Percentiles rank a stretch among this genome's conserved stretches.
These are phyloP conservation scores for Colletes collaris DNA, from an alignment of 2,888 invertebrate genomes.

Conservation along the genomic window DNA sequence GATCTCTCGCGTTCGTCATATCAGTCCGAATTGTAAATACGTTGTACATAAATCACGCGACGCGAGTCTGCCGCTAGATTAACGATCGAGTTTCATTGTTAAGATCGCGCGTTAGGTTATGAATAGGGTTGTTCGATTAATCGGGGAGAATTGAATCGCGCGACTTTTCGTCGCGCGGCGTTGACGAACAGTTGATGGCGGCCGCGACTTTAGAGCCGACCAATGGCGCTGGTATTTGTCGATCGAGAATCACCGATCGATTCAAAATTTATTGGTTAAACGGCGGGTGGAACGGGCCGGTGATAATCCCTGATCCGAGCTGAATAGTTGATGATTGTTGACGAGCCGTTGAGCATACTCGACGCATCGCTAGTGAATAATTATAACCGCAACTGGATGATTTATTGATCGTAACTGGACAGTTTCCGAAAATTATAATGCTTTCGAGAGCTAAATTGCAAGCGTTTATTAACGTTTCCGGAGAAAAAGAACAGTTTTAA, in stretches of 20 bases:
- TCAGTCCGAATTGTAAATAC: constrained; percentile 55
- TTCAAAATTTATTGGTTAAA: neutral
- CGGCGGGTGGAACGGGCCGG: neutral
- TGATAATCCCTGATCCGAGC: constrained; percentile 4
- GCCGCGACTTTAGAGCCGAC: neutral
- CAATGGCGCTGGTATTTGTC: neutral
- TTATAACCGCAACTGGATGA: neutral
- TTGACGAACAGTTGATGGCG: constrained; percentile 4
- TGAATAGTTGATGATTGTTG: neutral
- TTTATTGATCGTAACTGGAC: neutral
- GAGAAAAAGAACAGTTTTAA: too few relatives aligned
- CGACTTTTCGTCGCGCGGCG: constrained; percentile 12
- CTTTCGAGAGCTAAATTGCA: too few relatives aligned
- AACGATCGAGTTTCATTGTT: constrained; percentile 39
- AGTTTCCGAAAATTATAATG: neutral
- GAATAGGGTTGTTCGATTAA: constrained; percentile 1
- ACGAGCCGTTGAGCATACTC: neutral
- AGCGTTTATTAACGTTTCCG: too few relatives aligned
- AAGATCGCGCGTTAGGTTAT: constrained; percentile 31
- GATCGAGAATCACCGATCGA: too few relatives aligned
- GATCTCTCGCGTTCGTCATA: constrained; percentile 38
- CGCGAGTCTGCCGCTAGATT: constrained; percentile 41
- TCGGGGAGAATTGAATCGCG: neutral
- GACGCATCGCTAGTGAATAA: neutral
- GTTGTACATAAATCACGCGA: constrained; percentile 47